Evolutionary conservation across 2,113 vertebrate species (phyloP), one percentile per base, ranked within the genome.

Genomic region (Dendropsophus ebraccatus): DNA sequence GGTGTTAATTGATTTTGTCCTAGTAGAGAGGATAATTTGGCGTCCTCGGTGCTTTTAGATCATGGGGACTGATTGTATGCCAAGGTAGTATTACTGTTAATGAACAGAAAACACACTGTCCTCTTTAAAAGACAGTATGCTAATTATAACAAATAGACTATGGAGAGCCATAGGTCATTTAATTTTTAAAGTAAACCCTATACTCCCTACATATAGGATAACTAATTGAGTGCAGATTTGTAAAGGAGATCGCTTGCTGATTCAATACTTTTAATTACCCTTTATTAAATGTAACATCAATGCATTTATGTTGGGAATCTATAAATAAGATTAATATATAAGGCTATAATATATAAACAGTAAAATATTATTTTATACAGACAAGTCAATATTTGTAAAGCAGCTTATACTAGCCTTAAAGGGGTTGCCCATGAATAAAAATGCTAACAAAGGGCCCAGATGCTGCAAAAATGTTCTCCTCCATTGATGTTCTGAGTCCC

Each of bases 1-100:
- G 94, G 94, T 95, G 94, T 94, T 95, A 95, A 95, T 95, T 96
- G 95, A 96, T 95, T 95, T 94, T 94, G 93, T 94, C 94, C 93
- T 94, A 93, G 89, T 92, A 90, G 94, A 91, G 90, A 91, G 89
- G 93, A 92, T 93, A 94, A 95, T 94, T 93, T 94, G 93, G 93
- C 89, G 86, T 94, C 94, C 90, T 77, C 87, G 5, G 93, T 89
- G 90, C 92, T 91, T 91, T 91, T 84, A 83, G 91, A 93, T 92
- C 93, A 89, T 74, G 91, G 92, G 90, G 89, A 88, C 92, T 91
- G 93, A 94, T 92, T 93, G 91, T 90, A 92, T 94, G 91, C 90
- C 91, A 91, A 93, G 93, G 93, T 93, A 92, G 91, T 91, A 92
- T 94, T 93, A 91, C 91, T 91, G 91, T 92, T 95, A 95, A 96